phyloP scores from a whole-genome alignment of 2,888 invertebrate genomes.

The Linhomoeus sp. region DNA sequence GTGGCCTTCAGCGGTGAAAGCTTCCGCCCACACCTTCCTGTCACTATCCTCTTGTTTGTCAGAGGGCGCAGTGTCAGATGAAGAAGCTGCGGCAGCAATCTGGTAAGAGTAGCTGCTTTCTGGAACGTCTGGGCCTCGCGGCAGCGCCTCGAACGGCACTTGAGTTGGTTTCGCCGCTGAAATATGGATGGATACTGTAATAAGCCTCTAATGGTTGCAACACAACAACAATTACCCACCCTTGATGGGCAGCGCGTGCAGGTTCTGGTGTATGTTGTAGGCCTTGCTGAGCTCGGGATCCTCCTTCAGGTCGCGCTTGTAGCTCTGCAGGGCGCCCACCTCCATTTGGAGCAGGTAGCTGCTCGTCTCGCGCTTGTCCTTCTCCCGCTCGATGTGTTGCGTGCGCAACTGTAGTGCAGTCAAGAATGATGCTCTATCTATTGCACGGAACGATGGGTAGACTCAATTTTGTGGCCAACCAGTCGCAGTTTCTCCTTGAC shows the following conservation, averaged over 20 bases:
- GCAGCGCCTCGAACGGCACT: no score
- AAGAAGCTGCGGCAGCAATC: no score
- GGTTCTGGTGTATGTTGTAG: neutral
- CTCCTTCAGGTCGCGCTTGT: neutral
- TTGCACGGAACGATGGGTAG: no score
- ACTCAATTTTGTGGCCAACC: no score
- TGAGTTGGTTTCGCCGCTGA: no score
- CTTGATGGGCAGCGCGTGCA: neutral
- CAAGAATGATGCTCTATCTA: no score
- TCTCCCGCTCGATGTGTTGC: neutral
- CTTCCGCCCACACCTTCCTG: slow-evolving; percentile 75
- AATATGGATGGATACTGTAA: no score
- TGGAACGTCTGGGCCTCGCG: no score
- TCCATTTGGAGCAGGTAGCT: neutral
- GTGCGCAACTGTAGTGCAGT: neutral
- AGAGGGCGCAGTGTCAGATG: no score
- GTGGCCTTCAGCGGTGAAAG: slow-evolving; percentile 50
- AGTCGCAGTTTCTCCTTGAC: slow-evolving; percentile 1
- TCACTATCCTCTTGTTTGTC: no score
- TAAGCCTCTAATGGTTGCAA: no score
- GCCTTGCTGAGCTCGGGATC: neutral
- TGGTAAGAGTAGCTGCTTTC: no score
- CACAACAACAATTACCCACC: neutral
- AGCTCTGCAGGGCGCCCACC: neutral
- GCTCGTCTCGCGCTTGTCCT: neutral